phyloP scores from a whole-genome alignment of 2,888 invertebrate genomes.

The Stictocephala bisonia region DNA sequence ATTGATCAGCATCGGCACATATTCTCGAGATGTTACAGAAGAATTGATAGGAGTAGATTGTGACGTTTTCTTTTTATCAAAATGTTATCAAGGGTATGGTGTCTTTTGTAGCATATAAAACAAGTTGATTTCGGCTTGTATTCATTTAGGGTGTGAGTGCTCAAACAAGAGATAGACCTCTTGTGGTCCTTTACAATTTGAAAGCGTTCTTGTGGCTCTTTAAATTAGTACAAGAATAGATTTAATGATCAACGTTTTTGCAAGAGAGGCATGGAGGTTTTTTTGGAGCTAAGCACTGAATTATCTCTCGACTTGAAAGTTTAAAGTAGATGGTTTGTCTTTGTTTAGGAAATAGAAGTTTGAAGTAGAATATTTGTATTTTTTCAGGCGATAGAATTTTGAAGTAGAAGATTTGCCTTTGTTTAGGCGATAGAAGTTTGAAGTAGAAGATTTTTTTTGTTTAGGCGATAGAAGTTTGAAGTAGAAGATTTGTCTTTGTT shows the following conservation, averaged over 20 bases:
- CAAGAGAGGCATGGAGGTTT: not conserved
- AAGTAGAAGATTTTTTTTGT: too few relatives aligned
- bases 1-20: not conserved
- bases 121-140: not conserved
- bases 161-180: not conserved
- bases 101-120: not conserved
- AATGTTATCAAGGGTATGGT: not conserved
- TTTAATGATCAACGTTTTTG: not conserved
- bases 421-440: too few relatives aligned
- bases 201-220: not conserved
- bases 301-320: not conserved
- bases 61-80: too few relatives aligned
- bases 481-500: too few relatives aligned
- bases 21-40: not conserved
- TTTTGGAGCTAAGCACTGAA: not conserved
- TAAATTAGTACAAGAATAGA: slow-evolving; percentile 7
- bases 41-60: not conserved
- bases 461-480: too few relatives aligned
- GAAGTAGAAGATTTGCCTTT: too few relatives aligned
- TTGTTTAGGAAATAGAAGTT: too few relatives aligned
- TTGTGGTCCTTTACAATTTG: not conserved
- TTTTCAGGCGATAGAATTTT: too few relatives aligned
- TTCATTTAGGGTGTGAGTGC: not conserved
- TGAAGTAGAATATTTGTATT: too few relatives aligned
- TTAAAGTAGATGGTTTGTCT: too few relatives aligned